These are phyloP conservation scores for Thysanoteuthis rhombus DNA, from an alignment of 2,888 invertebrate species.

Conservation along the genomic window DNA sequence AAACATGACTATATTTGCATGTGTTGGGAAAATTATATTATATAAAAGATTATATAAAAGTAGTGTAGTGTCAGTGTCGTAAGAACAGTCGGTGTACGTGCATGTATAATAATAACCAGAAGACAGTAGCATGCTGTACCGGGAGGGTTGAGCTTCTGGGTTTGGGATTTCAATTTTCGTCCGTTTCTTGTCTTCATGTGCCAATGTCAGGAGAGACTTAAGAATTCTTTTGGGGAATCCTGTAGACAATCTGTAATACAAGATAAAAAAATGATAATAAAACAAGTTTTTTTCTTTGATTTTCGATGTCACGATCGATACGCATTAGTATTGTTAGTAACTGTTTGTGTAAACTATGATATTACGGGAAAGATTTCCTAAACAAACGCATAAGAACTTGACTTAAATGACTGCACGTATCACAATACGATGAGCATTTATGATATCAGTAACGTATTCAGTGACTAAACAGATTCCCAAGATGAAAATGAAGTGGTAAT, in stretches of 20 bases:
- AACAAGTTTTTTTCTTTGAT: not conserved
- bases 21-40: not conserved
- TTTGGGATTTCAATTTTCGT: not conserved
- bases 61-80: not conserved
- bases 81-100: not conserved
- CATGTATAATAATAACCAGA: not conserved
- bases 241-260: conserved; percentile 50
- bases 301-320: no score
- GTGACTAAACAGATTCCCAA: no score
- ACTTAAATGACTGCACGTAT: no score
- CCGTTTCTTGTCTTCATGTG: not conserved
- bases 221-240: conserved; percentile 54
- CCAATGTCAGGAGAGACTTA: conserved; percentile 34
- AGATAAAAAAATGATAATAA: conserved; percentile 20
- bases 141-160: not conserved
- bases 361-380: no score
- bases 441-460: no score
- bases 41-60: not conserved
- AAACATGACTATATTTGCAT: not conserved
- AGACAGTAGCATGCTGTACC: not conserved
- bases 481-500: no score
- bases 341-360: no score
- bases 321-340: no score
- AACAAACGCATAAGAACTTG: no score
- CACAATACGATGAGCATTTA: no score